phyloP scores from a whole-genome alignment of 2,888 invertebrate genomes.

The Linyphia triangularis region DNA sequence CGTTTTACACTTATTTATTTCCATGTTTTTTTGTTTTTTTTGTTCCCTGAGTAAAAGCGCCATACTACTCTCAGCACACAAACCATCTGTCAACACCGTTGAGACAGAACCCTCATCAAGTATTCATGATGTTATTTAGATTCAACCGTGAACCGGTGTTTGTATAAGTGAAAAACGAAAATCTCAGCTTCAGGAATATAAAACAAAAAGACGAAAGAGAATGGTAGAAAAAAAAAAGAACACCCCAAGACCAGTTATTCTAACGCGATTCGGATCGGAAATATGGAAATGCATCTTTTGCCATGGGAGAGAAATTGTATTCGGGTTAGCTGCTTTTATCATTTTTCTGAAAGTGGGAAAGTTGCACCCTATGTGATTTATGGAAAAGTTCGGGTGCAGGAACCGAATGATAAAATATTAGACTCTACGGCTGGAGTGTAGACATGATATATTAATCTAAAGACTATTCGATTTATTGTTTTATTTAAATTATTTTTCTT shows the following conservation, averaged over 20 bases:
- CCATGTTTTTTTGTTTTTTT: conserved; percentile 34
- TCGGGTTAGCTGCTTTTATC: too few relatives aligned
- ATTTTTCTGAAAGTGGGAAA: neutral
- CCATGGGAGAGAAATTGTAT: too few relatives aligned
- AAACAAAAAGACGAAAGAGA: neutral
- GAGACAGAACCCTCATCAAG: conserved; percentile 52
- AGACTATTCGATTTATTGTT: too few relatives aligned
- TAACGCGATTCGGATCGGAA: neutral
- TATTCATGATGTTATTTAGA: conserved; percentile 72
- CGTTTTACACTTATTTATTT: conserved; percentile 52
- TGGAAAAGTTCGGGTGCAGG: neutral
- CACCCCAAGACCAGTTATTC: neutral
- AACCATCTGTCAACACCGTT: conserved; percentile 52
- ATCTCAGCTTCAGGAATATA: neutral
- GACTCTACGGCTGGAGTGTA: neutral
- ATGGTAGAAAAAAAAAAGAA: neutral
- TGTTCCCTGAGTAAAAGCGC: neutral
- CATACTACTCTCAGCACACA: neutral
- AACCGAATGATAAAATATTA: neutral
- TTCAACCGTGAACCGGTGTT: conserved; percentile 56
- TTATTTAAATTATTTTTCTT: too few relatives aligned
- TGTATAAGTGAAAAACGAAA: conserved; percentile 67
- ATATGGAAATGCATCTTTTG: neutral
- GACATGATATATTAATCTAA: neutral
- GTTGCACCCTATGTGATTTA: neutral